A percentile compares a stretch with the other conserved stretches of the same genome.
Evolutionary conservation across 2,888 invertebrate species (phyloP).

Genomic region (Idaea aversata): DNA sequence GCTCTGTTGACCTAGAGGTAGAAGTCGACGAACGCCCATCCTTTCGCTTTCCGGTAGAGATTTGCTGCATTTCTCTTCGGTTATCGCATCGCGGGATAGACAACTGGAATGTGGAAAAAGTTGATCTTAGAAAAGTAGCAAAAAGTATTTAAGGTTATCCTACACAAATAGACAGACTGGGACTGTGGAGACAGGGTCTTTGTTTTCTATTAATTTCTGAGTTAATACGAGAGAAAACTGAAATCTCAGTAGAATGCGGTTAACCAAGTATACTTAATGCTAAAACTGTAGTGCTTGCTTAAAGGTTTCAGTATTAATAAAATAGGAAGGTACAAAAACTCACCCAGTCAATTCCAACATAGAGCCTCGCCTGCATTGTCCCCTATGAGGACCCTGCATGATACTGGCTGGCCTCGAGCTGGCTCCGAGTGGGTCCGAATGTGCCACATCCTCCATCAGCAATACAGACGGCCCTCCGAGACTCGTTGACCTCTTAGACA

Average conservation of each 20-base stretch:
- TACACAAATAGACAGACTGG: no score
- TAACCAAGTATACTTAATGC: no score
- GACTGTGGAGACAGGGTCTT: no score
- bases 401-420: conserved; percentile 81
- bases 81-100: conserved; percentile 84
- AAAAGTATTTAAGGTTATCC: no score
- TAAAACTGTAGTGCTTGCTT: no score
- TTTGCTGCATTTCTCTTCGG: conserved; percentile 85
- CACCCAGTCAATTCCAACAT: conserved; percentile 91
- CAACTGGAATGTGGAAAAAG: conserved; percentile 59
- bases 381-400: conserved; percentile 81
- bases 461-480: conserved; percentile 77
- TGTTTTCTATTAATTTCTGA: no score
- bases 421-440: conserved; percentile 82
- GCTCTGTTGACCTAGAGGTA: conserved; percentile 78
- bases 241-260: no score
- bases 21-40: conserved; percentile 67
- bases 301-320: no score
- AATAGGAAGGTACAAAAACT: conserved; percentile 41
- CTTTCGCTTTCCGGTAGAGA: conserved; percentile 82
- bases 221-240: no score
- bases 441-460: conserved; percentile 82
- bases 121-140: background rate
- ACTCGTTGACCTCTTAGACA: conserved; percentile 72
- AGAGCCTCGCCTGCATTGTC: conserved; percentile 87